These are phyloP conservation scores for Sebastes nivosus DNA, from an alignment of 2,797 vertebrate genomes.

Conservation along the genomic window DNA sequence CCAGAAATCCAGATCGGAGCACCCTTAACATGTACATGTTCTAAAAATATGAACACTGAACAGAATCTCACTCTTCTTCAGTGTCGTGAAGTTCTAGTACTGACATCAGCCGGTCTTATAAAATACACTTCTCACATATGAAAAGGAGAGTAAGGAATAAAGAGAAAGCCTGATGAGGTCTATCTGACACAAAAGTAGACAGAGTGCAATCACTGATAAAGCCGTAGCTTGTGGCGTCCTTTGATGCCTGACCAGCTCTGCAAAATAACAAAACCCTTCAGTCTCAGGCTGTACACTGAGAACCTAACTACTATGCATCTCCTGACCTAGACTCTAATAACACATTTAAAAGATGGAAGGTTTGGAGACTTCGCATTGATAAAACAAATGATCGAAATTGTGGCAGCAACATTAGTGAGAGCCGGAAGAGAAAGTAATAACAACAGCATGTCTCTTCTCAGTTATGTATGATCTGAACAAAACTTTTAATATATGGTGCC, in stretches of 20 bases:
- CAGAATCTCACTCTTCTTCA: not conserved
- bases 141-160: not conserved
- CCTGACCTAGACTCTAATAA: conserved; percentile 1
- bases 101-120: not conserved
- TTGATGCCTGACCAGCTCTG: conserved; percentile 54
- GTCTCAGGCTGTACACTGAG: conserved; percentile 17
- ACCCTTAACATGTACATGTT: not conserved
- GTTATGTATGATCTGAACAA: conserved; percentile 3
- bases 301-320: conserved; percentile 24
- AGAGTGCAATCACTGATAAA: conserved; percentile 51
- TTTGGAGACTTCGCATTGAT: conserved; percentile 1
- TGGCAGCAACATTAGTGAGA: conserved; percentile 12
- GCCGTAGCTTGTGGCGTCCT: conserved; percentile 36
- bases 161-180: conserved; percentile 39
- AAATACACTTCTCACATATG: conserved; percentile 8
- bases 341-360: conserved; percentile 12
- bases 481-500: conserved; percentile 30
- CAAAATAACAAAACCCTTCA: conserved; percentile 51
- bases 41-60: not conserved
- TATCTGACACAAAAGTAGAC: conserved; percentile 40
- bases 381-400: conserved; percentile 17
- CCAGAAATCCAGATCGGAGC: not conserved
- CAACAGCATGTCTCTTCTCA: not conserved
- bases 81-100: not conserved
- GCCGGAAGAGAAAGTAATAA: conserved; percentile 7